Evolutionary conservation across 35 echinoderm and acorn worm species (phyloP).

Genomic region (Holothuria glaberrima): DNA sequence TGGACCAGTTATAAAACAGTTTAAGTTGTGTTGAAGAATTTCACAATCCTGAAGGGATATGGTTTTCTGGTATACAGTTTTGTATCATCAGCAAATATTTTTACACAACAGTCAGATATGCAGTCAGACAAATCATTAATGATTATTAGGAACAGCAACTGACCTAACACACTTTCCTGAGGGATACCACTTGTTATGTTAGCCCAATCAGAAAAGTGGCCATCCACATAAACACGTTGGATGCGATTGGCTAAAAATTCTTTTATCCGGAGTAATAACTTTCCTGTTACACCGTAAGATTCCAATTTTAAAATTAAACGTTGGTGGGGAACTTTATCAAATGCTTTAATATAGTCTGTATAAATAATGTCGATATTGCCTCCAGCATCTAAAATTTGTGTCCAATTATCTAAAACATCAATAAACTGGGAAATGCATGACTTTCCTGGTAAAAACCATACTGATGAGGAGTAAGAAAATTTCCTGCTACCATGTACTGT

Average conservation of each 20-base stretch:
- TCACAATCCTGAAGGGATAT: not conserved
- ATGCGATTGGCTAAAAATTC: constrained; percentile 5
- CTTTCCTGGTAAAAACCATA: constrained; percentile 10
- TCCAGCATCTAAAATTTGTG: constrained; percentile 43
- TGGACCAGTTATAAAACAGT: too few relatives aligned
- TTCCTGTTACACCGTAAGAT: constrained; percentile 48
- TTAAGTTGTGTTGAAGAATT: not conserved
- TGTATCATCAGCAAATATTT: constrained; percentile 44
- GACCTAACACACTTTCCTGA: too few relatives aligned
- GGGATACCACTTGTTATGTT: too few relatives aligned
- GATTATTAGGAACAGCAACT: too few relatives aligned
- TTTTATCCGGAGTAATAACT: constrained; percentile 56
- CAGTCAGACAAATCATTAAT: not conserved
- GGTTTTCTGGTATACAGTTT: not conserved
- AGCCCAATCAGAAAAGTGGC: too few relatives aligned
- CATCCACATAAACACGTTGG: too few relatives aligned
- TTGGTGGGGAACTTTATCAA: constrained; percentile 74
- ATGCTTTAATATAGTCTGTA: constrained; percentile 54
- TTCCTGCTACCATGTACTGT: not conserved
- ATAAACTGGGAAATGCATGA: constrained; percentile 32
- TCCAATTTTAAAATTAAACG: not conserved
- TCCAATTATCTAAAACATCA: constrained; percentile 54
- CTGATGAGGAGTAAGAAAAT: not conserved
- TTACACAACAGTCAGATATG: not conserved
- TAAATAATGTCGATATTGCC: constrained; percentile 29